A percentile compares a stretch with the other conserved stretches of the same genome.
These are phyloP conservation scores for Rallus crepitans DNA, from an alignment of 2,797 vertebrate species.

Conservation along the genomic window DNA sequence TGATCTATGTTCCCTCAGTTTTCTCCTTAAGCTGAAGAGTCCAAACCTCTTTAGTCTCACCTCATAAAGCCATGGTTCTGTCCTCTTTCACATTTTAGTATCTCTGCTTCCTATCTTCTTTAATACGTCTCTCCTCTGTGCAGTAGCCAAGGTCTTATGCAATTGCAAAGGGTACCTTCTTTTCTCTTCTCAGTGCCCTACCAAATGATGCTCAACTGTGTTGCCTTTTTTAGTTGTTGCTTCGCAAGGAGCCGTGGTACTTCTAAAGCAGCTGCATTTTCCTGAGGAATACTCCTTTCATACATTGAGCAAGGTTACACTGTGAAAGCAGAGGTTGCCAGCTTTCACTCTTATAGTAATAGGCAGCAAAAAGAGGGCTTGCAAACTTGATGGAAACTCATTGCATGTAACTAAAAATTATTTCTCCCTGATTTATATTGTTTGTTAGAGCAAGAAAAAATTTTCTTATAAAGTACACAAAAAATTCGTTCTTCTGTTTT, in stretches of 20 bases:
- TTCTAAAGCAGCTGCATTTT: not conserved
- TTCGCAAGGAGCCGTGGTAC: not conserved
- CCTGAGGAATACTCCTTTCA: not conserved
- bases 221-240: not conserved
- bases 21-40: not conserved
- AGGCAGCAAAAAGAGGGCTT: not conserved
- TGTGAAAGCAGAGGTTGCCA: not conserved
- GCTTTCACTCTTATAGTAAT: not conserved
- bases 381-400: not conserved
- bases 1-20: not conserved
- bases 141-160: not conserved
- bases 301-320: not conserved
- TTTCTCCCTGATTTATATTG: not conserved
- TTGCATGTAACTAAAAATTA: not conserved
- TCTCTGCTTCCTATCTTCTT: rapidly evolving
- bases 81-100: not conserved
- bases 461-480: not conserved
- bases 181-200: not conserved
- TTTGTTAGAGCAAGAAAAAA: not conserved
- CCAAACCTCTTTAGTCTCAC: not conserved
- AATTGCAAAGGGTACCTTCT: not conserved
- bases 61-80: not conserved
- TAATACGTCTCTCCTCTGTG: not conserved
- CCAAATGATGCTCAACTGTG: not conserved
- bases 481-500: not conserved